Evolutionary conservation across 2,113 vertebrate genomes (phyloP).

Genomic region (Notarius quadriscutis): DNA sequence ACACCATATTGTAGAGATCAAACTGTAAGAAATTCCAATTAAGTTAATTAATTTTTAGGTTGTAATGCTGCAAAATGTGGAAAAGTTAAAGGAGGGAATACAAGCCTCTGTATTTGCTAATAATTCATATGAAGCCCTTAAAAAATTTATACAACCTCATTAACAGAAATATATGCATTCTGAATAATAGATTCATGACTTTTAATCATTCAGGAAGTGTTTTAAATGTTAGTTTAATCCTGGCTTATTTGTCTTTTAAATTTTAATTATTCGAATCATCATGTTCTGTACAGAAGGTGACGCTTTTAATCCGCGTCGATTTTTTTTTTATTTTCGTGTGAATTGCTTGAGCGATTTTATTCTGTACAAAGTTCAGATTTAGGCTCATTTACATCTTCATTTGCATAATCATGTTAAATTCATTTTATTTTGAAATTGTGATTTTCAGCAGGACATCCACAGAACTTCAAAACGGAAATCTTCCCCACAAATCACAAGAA

Average conservation of each 20-base stretch:
- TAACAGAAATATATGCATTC: background rate
- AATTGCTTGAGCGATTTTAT: background rate
- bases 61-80: background rate
- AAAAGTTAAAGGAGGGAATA: background rate
- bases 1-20: background rate
- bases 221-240: background rate
- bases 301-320: background rate
- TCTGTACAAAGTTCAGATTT: background rate
- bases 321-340: background rate
- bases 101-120: background rate
- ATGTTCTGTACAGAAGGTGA: background rate
- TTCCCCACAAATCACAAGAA: slow-evolving; percentile 82
- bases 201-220: background rate
- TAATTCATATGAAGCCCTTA: background rate
- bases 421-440: slow-evolving; percentile 52
- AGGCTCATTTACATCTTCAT: background rate
- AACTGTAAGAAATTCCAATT: background rate
- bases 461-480: slow-evolving; percentile 85
- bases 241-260: background rate
- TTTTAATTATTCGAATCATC: background rate
- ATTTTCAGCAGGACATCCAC: slow-evolving; percentile 79
- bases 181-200: slow-evolving; percentile 2
- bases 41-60: background rate
- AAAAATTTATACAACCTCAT: slow-evolving; percentile 9
- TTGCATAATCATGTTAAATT: slow-evolving; percentile 36